These are phyloP conservation scores for Anthopleura xanthogrammica DNA, from an alignment of 92 coral and sea anemone genomes.

Conservation along the genomic window DNA sequence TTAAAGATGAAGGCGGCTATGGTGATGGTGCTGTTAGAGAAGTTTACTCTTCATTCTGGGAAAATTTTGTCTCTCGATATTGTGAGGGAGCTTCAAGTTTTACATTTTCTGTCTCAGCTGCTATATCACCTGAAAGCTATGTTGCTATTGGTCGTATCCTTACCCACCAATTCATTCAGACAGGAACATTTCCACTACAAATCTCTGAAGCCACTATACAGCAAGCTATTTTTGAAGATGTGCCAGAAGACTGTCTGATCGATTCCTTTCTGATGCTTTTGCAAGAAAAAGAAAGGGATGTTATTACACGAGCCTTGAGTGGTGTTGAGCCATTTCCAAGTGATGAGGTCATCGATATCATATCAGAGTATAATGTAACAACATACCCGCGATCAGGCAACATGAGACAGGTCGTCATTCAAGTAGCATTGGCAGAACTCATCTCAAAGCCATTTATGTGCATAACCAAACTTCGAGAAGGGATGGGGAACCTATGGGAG, in stretches of 20 bases:
- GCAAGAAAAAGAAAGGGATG: neutral
- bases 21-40: conserved; percentile 59
- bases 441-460: conserved; percentile 19
- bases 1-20: conserved; percentile 44
- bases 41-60: conserved; percentile 53
- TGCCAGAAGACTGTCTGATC: conserved; percentile 35
- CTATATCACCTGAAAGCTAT: conserved; percentile 37
- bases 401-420: neutral
- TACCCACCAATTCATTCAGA: conserved; percentile 44
- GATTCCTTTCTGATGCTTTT: conserved; percentile 8
- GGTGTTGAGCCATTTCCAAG: conserved; percentile 5
- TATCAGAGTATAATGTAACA: conserved; percentile 12
- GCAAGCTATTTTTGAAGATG: conserved; percentile 30
- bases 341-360: conserved; percentile 21
- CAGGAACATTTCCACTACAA: conserved; percentile 55
- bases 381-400: conserved; percentile 14
- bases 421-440: conserved; percentile 8
- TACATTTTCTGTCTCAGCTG: conserved; percentile 12
- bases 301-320: neutral
- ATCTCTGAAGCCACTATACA: conserved; percentile 39
- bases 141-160: conserved; percentile 50
- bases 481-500: conserved; percentile 31
- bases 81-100: conserved; percentile 47
- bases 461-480: conserved; percentile 4
- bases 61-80: conserved; percentile 29